phyloP scores from a whole-genome alignment of 2,113 vertebrate genomes.

The Megaleporinus macrocephalus region DNA sequence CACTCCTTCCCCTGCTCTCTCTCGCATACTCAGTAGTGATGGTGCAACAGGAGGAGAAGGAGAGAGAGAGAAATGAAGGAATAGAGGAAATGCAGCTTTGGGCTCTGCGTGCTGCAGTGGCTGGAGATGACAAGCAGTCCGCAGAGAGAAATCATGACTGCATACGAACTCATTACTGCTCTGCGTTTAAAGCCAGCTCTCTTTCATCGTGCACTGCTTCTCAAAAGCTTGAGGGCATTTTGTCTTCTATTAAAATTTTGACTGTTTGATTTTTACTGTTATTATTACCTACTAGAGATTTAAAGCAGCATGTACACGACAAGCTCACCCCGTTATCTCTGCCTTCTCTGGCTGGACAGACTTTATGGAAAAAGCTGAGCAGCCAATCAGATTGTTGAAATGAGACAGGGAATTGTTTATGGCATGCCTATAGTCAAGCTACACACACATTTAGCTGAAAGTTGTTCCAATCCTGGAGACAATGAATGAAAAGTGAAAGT shows the following conservation, averaged over 20 bases:
- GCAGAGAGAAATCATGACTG: constrained; percentile 16
- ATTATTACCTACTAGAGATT: not conserved
- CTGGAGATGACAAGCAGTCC: not conserved
- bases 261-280: not conserved
- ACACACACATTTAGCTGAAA: no score
- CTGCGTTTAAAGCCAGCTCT: not conserved
- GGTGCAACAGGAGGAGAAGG: constrained; percentile 28
- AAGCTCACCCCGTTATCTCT: no score
- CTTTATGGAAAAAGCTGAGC: no score
- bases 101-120: constrained; percentile 27
- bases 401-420: no score
- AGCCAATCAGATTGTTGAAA: no score
- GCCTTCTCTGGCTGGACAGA: no score
- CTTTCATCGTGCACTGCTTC: not conserved
- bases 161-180: not conserved
- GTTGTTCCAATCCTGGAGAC: no score
- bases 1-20: not conserved
- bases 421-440: no score
- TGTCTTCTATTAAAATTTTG: not conserved
- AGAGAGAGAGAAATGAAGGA: constrained; percentile 5
- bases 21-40: constrained; percentile 29
- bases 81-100: constrained; percentile 30
- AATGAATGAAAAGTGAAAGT: no score
- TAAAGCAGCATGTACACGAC: no score
- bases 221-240: not conserved